phyloP scores from a whole-genome alignment of 2,797 vertebrate species.

The Champsocephalus esox region DNA sequence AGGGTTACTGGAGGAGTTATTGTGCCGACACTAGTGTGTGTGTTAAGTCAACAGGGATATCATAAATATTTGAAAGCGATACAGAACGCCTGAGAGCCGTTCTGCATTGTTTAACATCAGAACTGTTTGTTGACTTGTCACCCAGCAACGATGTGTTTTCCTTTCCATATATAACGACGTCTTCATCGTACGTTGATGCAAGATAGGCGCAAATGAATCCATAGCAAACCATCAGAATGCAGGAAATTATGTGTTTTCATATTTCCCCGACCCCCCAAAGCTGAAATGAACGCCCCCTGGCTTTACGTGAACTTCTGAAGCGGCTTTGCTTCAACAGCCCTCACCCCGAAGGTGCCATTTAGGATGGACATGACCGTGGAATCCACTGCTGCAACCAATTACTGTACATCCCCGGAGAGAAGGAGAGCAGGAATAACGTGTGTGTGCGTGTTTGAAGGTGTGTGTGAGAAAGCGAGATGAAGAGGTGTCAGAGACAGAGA shows the following conservation, averaged over 20 bases:
- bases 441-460: conserved; percentile 1
- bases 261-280: neutral
- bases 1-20: too few species aligned
- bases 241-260: neutral
- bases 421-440: conserved; percentile 16
- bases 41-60: too few species aligned
- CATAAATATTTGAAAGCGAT: too few species aligned
- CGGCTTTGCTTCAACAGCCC: conserved; percentile 23
- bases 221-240: neutral
- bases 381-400: conserved; percentile 23
- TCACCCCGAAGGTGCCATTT: conserved; percentile 31
- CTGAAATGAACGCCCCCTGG: neutral
- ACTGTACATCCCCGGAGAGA: conserved; percentile 1
- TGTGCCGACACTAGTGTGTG: too few species aligned
- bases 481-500: conserved; percentile 35
- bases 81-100: too few species aligned
- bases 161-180: too few species aligned
- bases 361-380: conserved; percentile 31
- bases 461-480: conserved; percentile 1
- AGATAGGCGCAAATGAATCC: neutral
- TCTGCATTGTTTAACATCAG: too few species aligned
- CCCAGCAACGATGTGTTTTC: too few species aligned
- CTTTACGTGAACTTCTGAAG: neutral
- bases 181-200: neutral
- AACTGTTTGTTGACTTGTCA: too few species aligned